A percentile compares a stretch with the other conserved stretches of the same genome.
These are phyloP conservation scores for Buathra laborator DNA, from an alignment of 2,888 invertebrate genomes.

Conservation along the genomic window DNA sequence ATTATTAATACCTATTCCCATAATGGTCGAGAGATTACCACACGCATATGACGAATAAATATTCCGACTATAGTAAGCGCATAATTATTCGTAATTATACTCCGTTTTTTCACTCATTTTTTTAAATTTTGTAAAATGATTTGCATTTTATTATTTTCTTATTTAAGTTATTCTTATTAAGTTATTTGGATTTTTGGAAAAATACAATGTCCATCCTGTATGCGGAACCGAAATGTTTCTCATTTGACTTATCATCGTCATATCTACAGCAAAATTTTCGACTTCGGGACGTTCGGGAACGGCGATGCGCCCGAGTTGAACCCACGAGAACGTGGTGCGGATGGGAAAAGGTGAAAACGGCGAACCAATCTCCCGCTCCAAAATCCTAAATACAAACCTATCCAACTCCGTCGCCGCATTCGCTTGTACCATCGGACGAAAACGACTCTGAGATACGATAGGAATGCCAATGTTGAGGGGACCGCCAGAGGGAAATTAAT, in stretches of 20 bases:
- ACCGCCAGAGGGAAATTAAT: slow-evolving; percentile 77
- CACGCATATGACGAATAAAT: no score
- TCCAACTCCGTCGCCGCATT: slow-evolving; percentile 1
- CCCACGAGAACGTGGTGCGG: neutral
- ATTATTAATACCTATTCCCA: no score
- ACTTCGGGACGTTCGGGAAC: neutral
- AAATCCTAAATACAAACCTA: neutral
- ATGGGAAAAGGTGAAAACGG: slow-evolving; percentile 18
- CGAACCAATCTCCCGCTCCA: slow-evolving; percentile 17
- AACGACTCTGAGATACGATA: slow-evolving; percentile 34
- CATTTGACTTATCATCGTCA: neutral
- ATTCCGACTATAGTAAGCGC: no score
- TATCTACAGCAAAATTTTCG: neutral
- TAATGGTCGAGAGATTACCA: no score
- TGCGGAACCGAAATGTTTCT: neutral
- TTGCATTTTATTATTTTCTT: neutral
- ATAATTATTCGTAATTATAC: no score
- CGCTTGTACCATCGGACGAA: slow-evolving; percentile 17
- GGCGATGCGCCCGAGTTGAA: slow-evolving; percentile 14
- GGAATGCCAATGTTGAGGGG: slow-evolving; percentile 59
- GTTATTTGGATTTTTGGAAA: no score
- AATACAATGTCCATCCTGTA: neutral
- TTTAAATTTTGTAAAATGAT: neutral
- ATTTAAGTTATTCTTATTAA: no score
- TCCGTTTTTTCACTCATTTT: no score